Percentiles rank a stretch among this genome's conserved stretches.
Conservation (phyloP, 2,888 invertebrate genomes). For the Drosophila yooni region DNA sequence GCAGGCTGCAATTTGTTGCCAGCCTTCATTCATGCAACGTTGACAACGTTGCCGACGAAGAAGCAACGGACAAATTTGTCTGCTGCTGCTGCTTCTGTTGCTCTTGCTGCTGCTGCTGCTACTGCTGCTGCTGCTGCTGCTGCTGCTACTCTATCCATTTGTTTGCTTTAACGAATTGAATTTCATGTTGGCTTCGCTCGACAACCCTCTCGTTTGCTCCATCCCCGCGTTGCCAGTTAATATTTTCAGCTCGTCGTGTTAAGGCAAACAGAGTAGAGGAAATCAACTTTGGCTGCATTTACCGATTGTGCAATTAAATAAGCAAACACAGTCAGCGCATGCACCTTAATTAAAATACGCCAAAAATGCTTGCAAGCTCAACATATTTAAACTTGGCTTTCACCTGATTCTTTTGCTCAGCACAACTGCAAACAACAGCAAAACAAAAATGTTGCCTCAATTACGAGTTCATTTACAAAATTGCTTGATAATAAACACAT, state of each 20-base stretch:
- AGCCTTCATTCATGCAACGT: conserved; percentile 41
- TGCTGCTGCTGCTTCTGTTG: conserved; percentile 9
- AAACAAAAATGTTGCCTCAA: conserved; percentile 36
- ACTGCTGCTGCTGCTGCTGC: conserved; percentile 8
- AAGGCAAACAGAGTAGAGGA: conserved; percentile 58
- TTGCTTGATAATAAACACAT: conserved; percentile 58
- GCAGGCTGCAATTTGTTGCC: conserved; percentile 71
- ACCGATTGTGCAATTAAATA: conserved; percentile 79
- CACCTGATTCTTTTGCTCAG: conserved; percentile 25
- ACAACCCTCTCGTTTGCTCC: background rate
- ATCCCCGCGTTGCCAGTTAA: conserved; percentile 49
- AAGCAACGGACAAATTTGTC: conserved; percentile 61
- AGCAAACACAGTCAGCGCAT: conserved; percentile 63
- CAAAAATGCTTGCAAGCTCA: conserved; percentile 50
- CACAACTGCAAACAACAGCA: conserved; percentile 6
- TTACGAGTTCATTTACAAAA: conserved; percentile 61
- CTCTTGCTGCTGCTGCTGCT: background rate
- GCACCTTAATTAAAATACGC: conserved; percentile 71
- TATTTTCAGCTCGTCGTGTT: conserved; percentile 70
- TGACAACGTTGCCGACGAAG: conserved; percentile 47
- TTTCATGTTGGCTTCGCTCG: conserved; percentile 58
- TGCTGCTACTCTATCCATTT: conserved; percentile 41
- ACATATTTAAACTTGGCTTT: conserved; percentile 49
- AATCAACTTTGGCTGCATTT: conserved; percentile 65
- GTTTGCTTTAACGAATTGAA: conserved; percentile 78